Evolutionary conservation across 2,797 vertebrate species (phyloP).

Genomic region (Manis javanica): DNA sequence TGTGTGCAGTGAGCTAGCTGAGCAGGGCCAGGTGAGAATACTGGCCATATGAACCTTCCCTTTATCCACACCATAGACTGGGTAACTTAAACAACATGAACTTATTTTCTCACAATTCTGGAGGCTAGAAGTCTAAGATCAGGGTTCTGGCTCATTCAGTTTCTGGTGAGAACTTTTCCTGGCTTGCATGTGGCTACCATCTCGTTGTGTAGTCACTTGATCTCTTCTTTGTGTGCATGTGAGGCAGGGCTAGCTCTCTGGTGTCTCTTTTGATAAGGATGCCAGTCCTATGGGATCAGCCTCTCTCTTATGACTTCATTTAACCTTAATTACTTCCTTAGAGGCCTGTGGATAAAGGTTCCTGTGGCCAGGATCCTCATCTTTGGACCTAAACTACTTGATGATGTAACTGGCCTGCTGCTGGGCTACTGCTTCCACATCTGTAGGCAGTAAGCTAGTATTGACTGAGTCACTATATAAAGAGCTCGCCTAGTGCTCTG

Average conservation of each 20-base stretch:
- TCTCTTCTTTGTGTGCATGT: background rate
- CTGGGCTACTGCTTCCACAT: no score
- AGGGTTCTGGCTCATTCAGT: background rate
- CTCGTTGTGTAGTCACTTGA: background rate
- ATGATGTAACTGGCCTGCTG: no score
- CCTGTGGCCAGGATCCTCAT: no score
- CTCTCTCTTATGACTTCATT: background rate
- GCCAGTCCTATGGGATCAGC: background rate
- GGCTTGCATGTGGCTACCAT: background rate
- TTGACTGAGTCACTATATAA: no score
- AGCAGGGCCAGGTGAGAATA: no score
- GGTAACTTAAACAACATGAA: background rate
- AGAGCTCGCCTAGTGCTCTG: no score
- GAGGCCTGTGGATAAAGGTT: background rate
- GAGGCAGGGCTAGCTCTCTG: background rate
- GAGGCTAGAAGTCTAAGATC: background rate
- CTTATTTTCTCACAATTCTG: constrained; percentile 8
- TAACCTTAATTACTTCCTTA: constrained; percentile 10
- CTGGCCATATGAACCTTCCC: no score
- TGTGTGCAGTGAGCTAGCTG: no score
- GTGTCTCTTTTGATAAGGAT: background rate
- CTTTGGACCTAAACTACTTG: no score
- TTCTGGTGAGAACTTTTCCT: background rate
- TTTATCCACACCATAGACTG: background rate
- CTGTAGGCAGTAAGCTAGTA: no score